phyloP scores from a whole-genome alignment of 2,888 invertebrate genomes.

The Neoascia interrupta region DNA sequence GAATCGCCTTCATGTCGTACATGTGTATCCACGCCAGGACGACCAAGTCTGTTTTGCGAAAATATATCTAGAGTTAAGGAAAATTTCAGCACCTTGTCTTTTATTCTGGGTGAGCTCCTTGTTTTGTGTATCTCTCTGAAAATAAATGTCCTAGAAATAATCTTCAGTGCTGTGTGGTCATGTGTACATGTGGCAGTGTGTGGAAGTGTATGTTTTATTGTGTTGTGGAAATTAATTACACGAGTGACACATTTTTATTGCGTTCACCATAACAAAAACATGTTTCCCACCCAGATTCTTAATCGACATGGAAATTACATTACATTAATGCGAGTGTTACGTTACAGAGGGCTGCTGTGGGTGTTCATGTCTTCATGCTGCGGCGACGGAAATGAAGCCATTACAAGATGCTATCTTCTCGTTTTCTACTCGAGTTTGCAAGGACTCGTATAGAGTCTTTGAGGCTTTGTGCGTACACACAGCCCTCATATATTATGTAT shows the following conservation, averaged over 20 bases:
- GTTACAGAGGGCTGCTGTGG: not conserved
- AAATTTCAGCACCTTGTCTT: slow-evolving; percentile 52
- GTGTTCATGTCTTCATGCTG: slow-evolving; percentile 4
- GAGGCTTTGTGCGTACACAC: not conserved
- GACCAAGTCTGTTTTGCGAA: slow-evolving; percentile 92
- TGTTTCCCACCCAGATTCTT: slow-evolving; percentile 2
- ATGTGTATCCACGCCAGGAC: slow-evolving; percentile 98
- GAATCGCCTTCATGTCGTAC: slow-evolving; percentile 88
- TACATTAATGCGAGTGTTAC: slow-evolving; percentile 6
- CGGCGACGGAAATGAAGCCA: slow-evolving; percentile 11
- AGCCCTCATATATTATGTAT: not conserved
- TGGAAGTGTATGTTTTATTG: slow-evolving; percentile 14
- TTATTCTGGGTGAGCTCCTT: not conserved
- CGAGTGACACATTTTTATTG: slow-evolving; percentile 35
- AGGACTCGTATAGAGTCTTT: not conserved
- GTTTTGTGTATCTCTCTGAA: not conserved
- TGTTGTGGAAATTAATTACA: slow-evolving; percentile 34
- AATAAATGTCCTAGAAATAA: not conserved
- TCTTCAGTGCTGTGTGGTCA: not conserved
- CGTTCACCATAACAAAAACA: not conserved
- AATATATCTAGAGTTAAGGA: slow-evolving; percentile 71
- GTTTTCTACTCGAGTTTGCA: not conserved
- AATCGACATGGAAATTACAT: slow-evolving; percentile 44
- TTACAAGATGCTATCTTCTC: slow-evolving; percentile 14
- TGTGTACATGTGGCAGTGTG: not conserved